These are phyloP conservation scores for Aphelocoma coerulescens DNA, from an alignment of 2,113 vertebrate genomes.

Conservation along the genomic window DNA sequence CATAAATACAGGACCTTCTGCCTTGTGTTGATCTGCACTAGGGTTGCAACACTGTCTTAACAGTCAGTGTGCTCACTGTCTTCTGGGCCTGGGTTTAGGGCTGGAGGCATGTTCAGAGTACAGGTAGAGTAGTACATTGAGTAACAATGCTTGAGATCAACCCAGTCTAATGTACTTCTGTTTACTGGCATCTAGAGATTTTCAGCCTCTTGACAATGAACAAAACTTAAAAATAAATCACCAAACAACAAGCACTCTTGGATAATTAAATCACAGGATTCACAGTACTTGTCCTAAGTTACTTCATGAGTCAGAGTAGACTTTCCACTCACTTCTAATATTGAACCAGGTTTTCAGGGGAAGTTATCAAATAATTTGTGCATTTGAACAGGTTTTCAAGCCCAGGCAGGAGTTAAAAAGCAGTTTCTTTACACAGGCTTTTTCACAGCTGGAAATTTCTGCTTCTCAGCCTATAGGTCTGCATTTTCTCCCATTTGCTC, in stretches of 20 bases:
- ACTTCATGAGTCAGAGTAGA: background rate
- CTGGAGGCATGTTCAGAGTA: background rate
- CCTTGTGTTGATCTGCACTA: background rate
- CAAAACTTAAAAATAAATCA: background rate
- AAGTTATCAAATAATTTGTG: background rate
- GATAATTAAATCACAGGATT: background rate
- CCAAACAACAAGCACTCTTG: background rate
- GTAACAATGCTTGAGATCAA: background rate
- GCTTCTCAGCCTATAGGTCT: background rate
- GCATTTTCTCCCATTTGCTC: background rate
- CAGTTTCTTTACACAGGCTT: background rate
- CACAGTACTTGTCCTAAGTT: background rate
- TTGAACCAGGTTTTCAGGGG: background rate
- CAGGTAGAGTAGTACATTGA: background rate
- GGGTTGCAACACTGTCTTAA: background rate
- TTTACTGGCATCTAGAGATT: background rate
- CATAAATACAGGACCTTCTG: background rate
- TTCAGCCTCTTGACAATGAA: background rate
- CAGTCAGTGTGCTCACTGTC: background rate
- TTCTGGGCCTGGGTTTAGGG: background rate
- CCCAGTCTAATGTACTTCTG: background rate
- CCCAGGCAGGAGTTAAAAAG: background rate
- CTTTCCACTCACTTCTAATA: background rate
- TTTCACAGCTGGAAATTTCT: background rate
- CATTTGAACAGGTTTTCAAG: background rate